Conservation (phyloP, 2,888 invertebrate genomes). For the Saturnia pavonia region DNA sequence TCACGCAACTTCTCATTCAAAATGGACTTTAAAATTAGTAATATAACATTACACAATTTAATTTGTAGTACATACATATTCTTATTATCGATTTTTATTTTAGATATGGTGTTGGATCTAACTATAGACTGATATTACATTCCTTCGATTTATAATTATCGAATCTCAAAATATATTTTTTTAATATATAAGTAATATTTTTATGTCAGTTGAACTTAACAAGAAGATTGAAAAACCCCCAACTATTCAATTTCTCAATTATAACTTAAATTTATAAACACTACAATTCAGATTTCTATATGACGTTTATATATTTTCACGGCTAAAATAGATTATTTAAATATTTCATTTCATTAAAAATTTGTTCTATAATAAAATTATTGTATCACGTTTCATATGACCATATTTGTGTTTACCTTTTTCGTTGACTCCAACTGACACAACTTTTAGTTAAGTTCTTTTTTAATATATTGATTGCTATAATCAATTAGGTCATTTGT, state of each 20-base stretch:
- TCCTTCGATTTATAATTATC: background rate
- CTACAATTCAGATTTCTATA: background rate
- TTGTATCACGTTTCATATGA: background rate
- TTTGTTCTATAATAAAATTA: no score
- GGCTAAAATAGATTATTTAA: no score
- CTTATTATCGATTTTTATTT: background rate
- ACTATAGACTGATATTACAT: slow-evolving; percentile 8
- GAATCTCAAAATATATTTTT: background rate
- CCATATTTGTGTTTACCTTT: background rate
- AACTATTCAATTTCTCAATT: background rate
- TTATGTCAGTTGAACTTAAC: background rate
- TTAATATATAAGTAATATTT: background rate
- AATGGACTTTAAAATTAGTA: background rate
- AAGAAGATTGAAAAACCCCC: background rate
- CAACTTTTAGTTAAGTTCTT: background rate
- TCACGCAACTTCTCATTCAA: background rate
- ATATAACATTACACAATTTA: background rate
- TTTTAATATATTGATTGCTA: background rate
- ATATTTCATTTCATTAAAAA: no score
- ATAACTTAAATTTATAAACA: background rate
- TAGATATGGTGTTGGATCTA: background rate
- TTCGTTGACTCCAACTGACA: background rate
- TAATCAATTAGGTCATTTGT: background rate
- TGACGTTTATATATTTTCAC: no score
- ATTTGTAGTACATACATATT: background rate